Evolutionary conservation across 1,140 invertebrate species (phyloP).

Genomic region (Calliopsis andreniformis): DNA sequence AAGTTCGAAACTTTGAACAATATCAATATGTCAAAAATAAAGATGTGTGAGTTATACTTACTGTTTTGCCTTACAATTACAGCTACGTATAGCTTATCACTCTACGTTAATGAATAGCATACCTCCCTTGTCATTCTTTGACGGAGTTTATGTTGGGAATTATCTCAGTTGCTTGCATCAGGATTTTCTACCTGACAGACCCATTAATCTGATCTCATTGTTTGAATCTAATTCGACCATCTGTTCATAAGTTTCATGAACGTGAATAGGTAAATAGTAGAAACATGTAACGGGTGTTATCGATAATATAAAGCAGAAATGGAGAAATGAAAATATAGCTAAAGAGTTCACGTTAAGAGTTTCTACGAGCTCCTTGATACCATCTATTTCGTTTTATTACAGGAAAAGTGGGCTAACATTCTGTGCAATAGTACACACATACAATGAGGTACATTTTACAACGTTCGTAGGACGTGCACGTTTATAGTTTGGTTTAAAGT

Average conservation of each 20-base stretch:
- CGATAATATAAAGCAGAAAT: not conserved
- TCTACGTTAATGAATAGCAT: too few relatives aligned
- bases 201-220: not conserved
- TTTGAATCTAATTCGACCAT: not conserved
- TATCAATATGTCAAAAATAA: too few relatives aligned
- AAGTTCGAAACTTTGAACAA: too few relatives aligned
- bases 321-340: too few relatives aligned
- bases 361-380: not conserved
- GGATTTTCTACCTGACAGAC: not conserved
- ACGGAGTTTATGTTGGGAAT: too few relatives aligned
- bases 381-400: conserved; percentile 9
- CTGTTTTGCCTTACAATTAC: too few relatives aligned
- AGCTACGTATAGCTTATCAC: too few relatives aligned
- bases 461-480: not conserved
- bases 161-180: too few relatives aligned
- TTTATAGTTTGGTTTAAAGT: conserved; percentile 10
- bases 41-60: too few relatives aligned
- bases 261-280: not conserved
- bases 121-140: too few relatives aligned
- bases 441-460: conserved; percentile 16
- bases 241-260: not conserved
- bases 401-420: conserved; percentile 4
- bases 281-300: not conserved
- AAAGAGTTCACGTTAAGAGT: not conserved
- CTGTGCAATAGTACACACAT: not conserved